Evolutionary conservation across 2,113 vertebrate species (phyloP), one percentile per base, ranked within the genome.

Genomic region (Burhinus bistriatus): DNA sequence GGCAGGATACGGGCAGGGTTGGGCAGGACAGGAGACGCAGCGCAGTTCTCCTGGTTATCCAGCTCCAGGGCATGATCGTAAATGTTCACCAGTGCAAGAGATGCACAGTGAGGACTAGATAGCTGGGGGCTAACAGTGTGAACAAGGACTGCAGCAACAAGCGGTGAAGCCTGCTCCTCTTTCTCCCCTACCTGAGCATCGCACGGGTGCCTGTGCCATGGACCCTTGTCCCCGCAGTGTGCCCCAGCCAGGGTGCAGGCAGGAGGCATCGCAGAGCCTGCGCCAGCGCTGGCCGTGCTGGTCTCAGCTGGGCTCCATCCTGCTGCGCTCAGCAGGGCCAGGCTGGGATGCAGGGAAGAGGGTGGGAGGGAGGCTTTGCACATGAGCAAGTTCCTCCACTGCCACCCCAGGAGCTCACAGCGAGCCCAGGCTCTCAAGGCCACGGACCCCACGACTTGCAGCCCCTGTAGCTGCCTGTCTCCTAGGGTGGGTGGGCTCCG

Each of bases 301-400:
- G 38, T 22, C 77, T 61, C 77, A 16, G 54, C 77, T 17, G 61
- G 61, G 66, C 85, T 86, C 61, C 73, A 77, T 81, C 80, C 80
- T 76, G 83, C 96, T 84, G 76, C 4, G 64, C 80, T 94, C 80
- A 89, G 95, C 91, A 94, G 78, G 49, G 73, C 81, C 77, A 25
- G 61, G 49, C 77, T 87, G 87, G 51, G 29, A 12, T 4, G 34
- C 1, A 42, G 75, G 62, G 75, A 26, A 40, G 20, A 44, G 85
- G 23, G 9, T 29, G 36, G 30, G 70, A 83, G 86, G n/a, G n/a
- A 75, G 38, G 52, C 64, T 93, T 83, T 88, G 83, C 78, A 83
- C 79, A 83, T 92, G 85, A 76, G 90, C 85, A 38, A 26, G 80
- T 84, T 80, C 57, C 80, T 85, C 45, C 6, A 9, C 76, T 49